phyloP scores from a whole-genome alignment of 2,888 invertebrate genomes.

The Catocala sponsa region DNA sequence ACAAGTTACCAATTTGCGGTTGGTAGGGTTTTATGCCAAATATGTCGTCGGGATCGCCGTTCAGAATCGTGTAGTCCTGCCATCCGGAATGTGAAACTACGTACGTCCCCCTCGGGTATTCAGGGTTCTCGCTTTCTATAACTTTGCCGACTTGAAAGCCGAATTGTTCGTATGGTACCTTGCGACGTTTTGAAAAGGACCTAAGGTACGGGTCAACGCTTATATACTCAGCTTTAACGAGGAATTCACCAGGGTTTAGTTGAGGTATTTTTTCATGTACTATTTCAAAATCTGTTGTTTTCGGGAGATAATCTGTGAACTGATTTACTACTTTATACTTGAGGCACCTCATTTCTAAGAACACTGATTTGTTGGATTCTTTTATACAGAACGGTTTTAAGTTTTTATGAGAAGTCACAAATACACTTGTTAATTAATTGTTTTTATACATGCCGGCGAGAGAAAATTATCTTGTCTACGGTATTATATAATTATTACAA shows the following conservation, averaged over 20 bases:
- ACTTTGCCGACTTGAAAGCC: conserved; percentile 81
- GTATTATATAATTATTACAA: no score
- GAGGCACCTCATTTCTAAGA: conserved; percentile 35
- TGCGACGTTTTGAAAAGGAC: conserved; percentile 63
- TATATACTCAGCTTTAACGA: conserved; percentile 88
- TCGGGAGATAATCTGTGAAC: conserved; percentile 70
- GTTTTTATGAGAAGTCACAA: neutral
- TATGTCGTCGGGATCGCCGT: conserved; percentile 52
- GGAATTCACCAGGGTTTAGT: conserved; percentile 81
- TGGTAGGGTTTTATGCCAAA: conserved; percentile 59
- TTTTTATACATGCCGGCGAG: neutral
- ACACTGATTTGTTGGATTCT: no score
- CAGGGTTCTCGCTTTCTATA: conserved; percentile 87
- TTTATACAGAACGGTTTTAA: neutral
- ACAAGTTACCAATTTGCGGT: conserved; percentile 81
- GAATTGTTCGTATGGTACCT: conserved; percentile 62
- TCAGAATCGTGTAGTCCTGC: conserved; percentile 82
- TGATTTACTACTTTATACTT: conserved; percentile 57
- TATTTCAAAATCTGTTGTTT: conserved; percentile 71
- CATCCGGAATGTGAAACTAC: conserved; percentile 90
- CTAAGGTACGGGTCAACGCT: conserved; percentile 91
- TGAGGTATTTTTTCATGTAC: conserved; percentile 70
- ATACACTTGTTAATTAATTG: neutral
- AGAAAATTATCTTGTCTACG: no score
- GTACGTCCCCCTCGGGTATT: conserved; percentile 87